These are phyloP conservation scores for Megastigmus dorsalis DNA, from an alignment of 2,888 invertebrate species.

Conservation along the genomic window DNA sequence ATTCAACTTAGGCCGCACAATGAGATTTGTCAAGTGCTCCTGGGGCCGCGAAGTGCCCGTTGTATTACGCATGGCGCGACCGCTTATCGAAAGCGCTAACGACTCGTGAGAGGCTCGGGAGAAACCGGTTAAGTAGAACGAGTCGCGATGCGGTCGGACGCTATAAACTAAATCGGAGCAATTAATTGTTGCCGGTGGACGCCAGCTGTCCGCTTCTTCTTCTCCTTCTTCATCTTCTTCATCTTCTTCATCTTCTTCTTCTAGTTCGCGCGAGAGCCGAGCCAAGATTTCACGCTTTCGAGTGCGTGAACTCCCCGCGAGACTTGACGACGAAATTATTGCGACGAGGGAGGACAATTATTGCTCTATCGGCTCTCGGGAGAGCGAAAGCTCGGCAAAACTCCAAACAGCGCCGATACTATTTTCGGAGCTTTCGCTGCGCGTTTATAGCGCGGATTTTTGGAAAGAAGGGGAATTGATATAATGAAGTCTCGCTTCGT, in stretches of 20 bases:
- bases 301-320: constrained; percentile 22
- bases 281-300: neutral
- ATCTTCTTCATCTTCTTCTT: neutral
- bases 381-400: neutral
- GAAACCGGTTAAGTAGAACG: constrained; percentile 35
- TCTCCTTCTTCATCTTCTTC: neutral
- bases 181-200: constrained; percentile 7
- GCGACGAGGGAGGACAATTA: neutral
- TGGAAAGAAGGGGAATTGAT: neutral
- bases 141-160: constrained; percentile 44
- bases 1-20: too few species aligned
- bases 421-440: neutral
- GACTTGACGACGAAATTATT: constrained; percentile 1
- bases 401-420: neutral
- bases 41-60: too few species aligned
- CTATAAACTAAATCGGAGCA: neutral
- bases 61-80: too few species aligned
- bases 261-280: neutral
- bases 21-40: neutral
- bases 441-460: neutral
- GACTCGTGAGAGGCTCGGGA: neutral
- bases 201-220: neutral
- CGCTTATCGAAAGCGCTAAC: too few species aligned
- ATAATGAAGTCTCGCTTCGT: too few species aligned
- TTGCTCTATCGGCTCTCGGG: constrained; percentile 16